phyloP scores from a whole-genome alignment of 2,797 vertebrate genomes.

The Muscicapa comitata region DNA sequence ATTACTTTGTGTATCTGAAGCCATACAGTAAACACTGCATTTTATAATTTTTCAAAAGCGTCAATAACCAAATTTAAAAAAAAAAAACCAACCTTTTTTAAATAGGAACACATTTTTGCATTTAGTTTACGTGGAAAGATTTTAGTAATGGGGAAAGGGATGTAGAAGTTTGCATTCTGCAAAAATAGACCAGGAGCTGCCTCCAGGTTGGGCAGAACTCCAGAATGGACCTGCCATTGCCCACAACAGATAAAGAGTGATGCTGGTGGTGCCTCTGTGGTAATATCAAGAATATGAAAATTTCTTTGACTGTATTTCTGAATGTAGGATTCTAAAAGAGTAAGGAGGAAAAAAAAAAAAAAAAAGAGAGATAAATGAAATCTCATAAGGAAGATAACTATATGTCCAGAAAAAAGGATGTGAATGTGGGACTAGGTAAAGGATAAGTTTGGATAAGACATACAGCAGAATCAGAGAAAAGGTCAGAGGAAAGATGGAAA shows the following conservation, averaged over 20 bases:
- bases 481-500: background rate
- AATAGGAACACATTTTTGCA: background rate
- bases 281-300: background rate
- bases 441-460: background rate
- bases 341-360: background rate
- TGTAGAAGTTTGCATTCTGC: background rate
- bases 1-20: background rate
- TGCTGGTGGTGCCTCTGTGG: background rate
- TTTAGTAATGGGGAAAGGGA: rapidly evolving
- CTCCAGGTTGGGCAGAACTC: background rate
- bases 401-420: background rate
- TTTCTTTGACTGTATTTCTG: background rate
- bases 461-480: background rate
- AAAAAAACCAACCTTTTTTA: background rate
- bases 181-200: background rate
- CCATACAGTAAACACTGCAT: background rate
- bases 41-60: background rate
- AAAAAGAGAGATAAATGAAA: background rate
- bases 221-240: rapidly evolving
- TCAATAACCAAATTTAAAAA: background rate
- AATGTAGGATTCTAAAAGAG: background rate
- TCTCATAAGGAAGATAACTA: background rate
- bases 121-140: background rate
- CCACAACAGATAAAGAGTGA: background rate
- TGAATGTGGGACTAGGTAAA: background rate